phyloP scores from a whole-genome alignment of 2,113 vertebrate species.

The Illadopsis cleaveri region DNA sequence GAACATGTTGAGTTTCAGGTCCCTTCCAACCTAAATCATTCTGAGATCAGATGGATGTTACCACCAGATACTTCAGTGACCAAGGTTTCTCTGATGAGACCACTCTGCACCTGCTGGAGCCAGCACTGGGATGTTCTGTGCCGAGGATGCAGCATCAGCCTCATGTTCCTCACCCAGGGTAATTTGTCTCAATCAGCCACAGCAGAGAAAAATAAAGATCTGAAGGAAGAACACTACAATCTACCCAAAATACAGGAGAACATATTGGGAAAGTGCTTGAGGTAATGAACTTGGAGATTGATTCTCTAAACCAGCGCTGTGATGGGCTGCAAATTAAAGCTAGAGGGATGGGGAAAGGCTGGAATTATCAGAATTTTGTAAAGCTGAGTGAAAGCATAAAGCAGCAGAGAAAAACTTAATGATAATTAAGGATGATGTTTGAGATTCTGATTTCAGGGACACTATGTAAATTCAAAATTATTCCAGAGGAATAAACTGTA shows the following conservation, averaged over 20 bases:
- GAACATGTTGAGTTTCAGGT: neutral
- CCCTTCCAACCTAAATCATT: neutral
- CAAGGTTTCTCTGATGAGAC: neutral
- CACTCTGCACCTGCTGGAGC: accelerated
- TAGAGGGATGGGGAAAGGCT: neutral
- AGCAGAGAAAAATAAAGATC: slow-evolving; percentile 31
- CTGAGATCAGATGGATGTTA: neutral
- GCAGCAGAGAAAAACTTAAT: neutral
- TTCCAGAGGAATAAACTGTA: neutral
- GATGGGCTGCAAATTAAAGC: slow-evolving; percentile 59
- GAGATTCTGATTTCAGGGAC: neutral
- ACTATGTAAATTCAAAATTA: neutral
- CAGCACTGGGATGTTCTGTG: neutral
- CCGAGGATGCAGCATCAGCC: neutral
- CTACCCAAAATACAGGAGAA: slow-evolving; percentile 48
- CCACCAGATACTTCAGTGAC: neutral
- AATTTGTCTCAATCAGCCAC: slow-evolving; percentile 47
- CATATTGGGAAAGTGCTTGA: slow-evolving; percentile 35
- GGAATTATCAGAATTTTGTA: slow-evolving; percentile 9
- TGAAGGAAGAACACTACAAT: slow-evolving; percentile 29
- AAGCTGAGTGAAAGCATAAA: neutral
- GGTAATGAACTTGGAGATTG: slow-evolving; percentile 60
- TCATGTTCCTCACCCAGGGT: neutral
- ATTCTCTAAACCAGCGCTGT: neutral
- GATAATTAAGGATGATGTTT: slow-evolving; percentile 6